Base-by-base conservation (phyloP, 2,113 vertebrate species). In the Vulpes vulpes region DNA sequence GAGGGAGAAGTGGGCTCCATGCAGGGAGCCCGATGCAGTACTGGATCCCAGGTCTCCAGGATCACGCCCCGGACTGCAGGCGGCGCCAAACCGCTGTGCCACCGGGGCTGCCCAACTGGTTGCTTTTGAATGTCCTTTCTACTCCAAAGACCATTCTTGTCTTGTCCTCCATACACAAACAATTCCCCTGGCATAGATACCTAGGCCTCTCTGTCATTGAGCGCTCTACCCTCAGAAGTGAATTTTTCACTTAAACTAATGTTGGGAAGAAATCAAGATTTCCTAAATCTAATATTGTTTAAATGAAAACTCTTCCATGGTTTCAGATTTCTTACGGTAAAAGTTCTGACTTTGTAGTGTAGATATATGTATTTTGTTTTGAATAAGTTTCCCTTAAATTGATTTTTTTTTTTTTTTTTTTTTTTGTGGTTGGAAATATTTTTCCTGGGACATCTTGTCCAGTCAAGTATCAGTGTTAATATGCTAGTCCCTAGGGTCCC, bases 301-400 rank as follows among this genome's bases (percentile, higher is more conserved):
- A 89, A 88, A 80, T 83, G 87, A 95, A 84, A 94, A 97, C 57
- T 84, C 16, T 49, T 49, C 74, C 5, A 7, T 6, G 60, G 27
- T 71, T 91, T 64, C 38, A 82, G 3, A 69, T 97, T 96, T 69
- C 83, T 80, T 81, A 89, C 11, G 71, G 30, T 87, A 73, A 89
- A 95, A 94, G 60, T 69, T 92, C 32, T 88, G 6, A 51, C 81
- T 96, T 78, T 74, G 12, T 78, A 65, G 96, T 94, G n/a, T 86
- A 84, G 60, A 23, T 79, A 14, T 78, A 27, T 89, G 14, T 43
- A 15, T 86, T 78, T 96, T 87, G 64, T 93, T 97, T 93, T 74
- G 19, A 97, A n/a, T 91, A 92, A 38, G 4, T 53, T 97, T 96
- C 49, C 53, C 35, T 95, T 86, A 88, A 65, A 64, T 89, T 94